Evolutionary conservation across 2,113 vertebrate species (phyloP), one percentile per base, ranked within the genome.

Genomic region (Eonycteris spelaea): DNA sequence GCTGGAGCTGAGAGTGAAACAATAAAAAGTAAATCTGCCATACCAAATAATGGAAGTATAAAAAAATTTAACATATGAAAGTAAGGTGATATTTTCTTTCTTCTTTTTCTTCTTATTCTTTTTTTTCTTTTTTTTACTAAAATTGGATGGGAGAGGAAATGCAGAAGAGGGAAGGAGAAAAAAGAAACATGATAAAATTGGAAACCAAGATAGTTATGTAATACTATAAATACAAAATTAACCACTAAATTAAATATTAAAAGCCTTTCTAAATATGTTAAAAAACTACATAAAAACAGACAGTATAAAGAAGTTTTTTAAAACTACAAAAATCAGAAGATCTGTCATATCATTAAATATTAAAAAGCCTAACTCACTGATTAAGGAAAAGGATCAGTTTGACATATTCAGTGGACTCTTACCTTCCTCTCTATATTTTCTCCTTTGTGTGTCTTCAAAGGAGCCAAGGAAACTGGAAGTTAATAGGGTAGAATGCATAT

Each of bases 361-460:
- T 89, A 96, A 80, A 48, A 9, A 80, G 12, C 8, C 79, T 74
- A 75, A 51, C 15, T 51, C 51, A 78, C 10, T 86, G 35, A 30
- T 63, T 57, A 82, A 65, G 51, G 28, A 55, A 67, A 65, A 92
- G 40, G 38, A 86, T 67, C 26, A n/a, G 16, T 74, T 77, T 95
- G 71, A 63, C 9, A 55, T 16, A 55, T n/a, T 71, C n/a, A 59
- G 40, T 80, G 28, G 14, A 77, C 59, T 92, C 71, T 88, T 88
- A 95, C 77, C 68, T 92, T 33, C 90, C 3, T 91, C 43, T 90
- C 33, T 8, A 22, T 70, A 68, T 83, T 94, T 74, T 94, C 35
- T 95, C 19, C 26, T 45, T 63, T 83, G 2, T 48, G 61, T 86
- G 45, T 73, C 38, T 70, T 94, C 59, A 55, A 38, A 40, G 65